A percentile compares a stretch with the other conserved stretches of the same genome.
phyloP scores from a whole-genome alignment of 2,888 invertebrate genomes.

The Aporophyla lueneburgensis region DNA sequence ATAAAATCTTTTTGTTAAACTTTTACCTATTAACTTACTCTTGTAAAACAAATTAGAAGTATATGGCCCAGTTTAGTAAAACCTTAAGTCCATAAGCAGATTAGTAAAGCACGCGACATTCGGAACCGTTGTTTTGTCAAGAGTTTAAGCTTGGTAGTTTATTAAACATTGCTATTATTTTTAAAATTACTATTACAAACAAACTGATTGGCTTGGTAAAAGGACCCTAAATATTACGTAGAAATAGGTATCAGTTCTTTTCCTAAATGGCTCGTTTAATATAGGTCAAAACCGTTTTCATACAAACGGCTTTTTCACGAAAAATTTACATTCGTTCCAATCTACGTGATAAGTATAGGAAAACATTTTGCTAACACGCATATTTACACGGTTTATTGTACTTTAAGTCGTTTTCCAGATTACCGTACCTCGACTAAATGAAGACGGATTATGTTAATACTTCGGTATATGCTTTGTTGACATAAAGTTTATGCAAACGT shows the following conservation, averaged over 20 bases:
- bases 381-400: constrained; percentile 54
- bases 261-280: constrained; percentile 19
- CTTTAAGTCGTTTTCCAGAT: constrained; percentile 47
- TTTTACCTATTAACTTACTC: constrained; percentile 28
- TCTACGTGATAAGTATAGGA: constrained; percentile 17
- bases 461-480: constrained; percentile 57
- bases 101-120: constrained; percentile 45
- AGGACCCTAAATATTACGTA: background rate
- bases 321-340: constrained; percentile 24
- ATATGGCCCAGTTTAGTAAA: constrained; percentile 41
- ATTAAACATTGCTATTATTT: background rate
- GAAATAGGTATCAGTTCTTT: background rate
- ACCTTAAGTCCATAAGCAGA: constrained; percentile 43
- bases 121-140: constrained; percentile 8
- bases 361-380: constrained; percentile 49
- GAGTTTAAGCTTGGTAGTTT: background rate
- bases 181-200: constrained; percentile 23
- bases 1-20: constrained; percentile 25
- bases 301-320: constrained; percentile 19
- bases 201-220: constrained; percentile 3
- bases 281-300: constrained; percentile 26
- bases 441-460: constrained; percentile 70
- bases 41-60: constrained; percentile 32
- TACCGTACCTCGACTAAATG: constrained; percentile 57
- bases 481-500: constrained; percentile 66